Evolutionary conservation across 2,797 vertebrate genomes (phyloP).

Genomic region (Mormyrus hasselquistii): DNA sequence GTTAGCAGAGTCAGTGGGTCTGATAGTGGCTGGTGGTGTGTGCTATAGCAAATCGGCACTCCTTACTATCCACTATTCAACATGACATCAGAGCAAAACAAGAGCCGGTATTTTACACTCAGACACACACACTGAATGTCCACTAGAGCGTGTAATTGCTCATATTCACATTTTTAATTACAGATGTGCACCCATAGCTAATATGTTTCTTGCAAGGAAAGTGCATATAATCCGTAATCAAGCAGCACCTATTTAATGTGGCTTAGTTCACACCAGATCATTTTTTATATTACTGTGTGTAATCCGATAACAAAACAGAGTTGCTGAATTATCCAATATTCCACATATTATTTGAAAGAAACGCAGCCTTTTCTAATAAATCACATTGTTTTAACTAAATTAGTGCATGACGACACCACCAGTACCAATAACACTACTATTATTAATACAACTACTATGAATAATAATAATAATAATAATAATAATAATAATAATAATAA

Average conservation of each 20-base stretch:
- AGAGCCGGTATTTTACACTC: background rate
- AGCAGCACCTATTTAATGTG: slow-evolving; percentile 22
- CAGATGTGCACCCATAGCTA: background rate
- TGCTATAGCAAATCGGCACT: background rate
- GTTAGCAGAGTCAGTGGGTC: background rate
- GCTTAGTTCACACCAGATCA: background rate
- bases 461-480: background rate
- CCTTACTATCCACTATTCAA: background rate
- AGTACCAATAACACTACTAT: background rate
- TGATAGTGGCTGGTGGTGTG: background rate
- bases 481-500: background rate
- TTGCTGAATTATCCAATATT: background rate
- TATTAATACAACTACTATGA: background rate
- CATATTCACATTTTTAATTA: background rate
- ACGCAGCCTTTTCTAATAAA: background rate
- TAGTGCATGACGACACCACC: background rate
- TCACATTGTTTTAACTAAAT: background rate
- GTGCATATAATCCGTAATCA: slow-evolving; percentile 8
- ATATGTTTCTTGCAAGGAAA: slow-evolving; percentile 9
- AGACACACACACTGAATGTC: background rate
- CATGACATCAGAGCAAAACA: background rate
- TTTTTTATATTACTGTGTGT: background rate
- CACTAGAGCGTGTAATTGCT: background rate
- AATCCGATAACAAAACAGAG: background rate
- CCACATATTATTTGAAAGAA: background rate